Conservation (phyloP, 2,113 vertebrate species). For the Ceyx melanurus region DNA sequence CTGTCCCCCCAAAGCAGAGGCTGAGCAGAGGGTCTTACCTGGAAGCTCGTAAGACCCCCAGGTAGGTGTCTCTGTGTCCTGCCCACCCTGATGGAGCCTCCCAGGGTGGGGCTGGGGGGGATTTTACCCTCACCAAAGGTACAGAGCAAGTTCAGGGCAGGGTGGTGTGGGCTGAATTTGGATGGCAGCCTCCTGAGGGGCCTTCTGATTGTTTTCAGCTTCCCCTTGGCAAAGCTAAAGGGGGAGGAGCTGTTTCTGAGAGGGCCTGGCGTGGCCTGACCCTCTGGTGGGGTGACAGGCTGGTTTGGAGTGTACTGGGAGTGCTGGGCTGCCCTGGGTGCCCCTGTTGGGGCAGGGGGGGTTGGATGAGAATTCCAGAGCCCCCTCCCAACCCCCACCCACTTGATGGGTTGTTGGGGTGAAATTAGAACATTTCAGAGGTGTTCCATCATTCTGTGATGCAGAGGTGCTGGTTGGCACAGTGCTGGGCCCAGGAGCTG, state of each 20-base stretch:
- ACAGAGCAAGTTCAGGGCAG: accelerated
- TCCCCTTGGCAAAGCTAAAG: too few relatives aligned
- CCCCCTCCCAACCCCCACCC: too few relatives aligned
- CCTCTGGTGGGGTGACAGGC: accelerated
- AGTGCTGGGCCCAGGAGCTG: neutral
- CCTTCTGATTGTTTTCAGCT: too few relatives aligned
- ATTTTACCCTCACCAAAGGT: accelerated
- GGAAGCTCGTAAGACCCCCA: constrained; percentile 65
- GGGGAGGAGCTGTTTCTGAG: neutral
- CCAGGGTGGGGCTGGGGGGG: too few relatives aligned
- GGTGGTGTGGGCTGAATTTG: accelerated
- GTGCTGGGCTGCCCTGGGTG: too few relatives aligned
- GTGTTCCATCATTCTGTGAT: accelerated
- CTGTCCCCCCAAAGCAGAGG: constrained; percentile 65
- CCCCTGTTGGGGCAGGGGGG: too few relatives aligned
- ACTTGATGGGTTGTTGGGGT: too few relatives aligned
- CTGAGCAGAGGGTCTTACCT: constrained; percentile 70
- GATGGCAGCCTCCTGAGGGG: accelerated
- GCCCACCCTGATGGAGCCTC: too few relatives aligned
- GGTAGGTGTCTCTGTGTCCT: neutral
- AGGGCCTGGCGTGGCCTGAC: neutral
- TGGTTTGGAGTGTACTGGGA: accelerated
- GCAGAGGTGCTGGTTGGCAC: too few relatives aligned
- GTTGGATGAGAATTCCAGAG: too few relatives aligned
- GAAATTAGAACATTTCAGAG: too few relatives aligned